phyloP scores from a whole-genome alignment of 2,888 invertebrate genomes.

The Venustoraphidia nigricollis region DNA sequence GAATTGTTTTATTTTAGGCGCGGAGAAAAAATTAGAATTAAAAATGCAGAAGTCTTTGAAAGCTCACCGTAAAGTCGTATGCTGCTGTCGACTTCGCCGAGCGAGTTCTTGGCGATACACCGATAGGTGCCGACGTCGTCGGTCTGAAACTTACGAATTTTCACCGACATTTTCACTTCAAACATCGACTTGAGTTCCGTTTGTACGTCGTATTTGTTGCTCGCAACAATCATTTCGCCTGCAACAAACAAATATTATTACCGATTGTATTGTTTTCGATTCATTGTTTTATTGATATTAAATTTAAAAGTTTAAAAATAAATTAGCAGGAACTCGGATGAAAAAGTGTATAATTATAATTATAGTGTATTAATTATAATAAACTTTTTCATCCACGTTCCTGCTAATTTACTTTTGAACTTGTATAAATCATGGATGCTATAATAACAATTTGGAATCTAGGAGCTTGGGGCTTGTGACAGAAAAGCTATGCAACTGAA shows the following conservation, averaged over 20 bases:
- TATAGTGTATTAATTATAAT: too few relatives aligned
- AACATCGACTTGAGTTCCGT: conserved; percentile 55
- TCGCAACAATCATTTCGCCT: conserved; percentile 75
- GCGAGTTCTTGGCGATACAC: conserved; percentile 74
- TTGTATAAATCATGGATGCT: too few relatives aligned
- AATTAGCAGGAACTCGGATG: too few relatives aligned
- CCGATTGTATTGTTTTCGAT: too few relatives aligned
- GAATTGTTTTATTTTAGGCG: not conserved
- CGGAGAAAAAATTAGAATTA: not conserved
- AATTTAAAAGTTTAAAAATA: too few relatives aligned
- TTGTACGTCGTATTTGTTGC: conserved; percentile 63
- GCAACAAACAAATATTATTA: conserved; percentile 18
- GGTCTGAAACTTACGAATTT: conserved; percentile 54
- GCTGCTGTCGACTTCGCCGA: conserved; percentile 77
- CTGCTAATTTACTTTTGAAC: too few relatives aligned
- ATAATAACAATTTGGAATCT: too few relatives aligned
- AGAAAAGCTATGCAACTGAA: too few relatives aligned
- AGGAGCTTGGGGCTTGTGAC: too few relatives aligned
- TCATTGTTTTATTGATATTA: too few relatives aligned
- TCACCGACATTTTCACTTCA: conserved; percentile 69
- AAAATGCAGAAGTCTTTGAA: not conserved
- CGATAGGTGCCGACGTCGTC: conserved; percentile 69
- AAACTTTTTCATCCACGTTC: too few relatives aligned
- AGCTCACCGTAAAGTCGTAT: conserved; percentile 72
- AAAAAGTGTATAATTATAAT: too few relatives aligned